Conservation (phyloP, 2,113 vertebrate species). For the Nibea albiflora region DNA sequence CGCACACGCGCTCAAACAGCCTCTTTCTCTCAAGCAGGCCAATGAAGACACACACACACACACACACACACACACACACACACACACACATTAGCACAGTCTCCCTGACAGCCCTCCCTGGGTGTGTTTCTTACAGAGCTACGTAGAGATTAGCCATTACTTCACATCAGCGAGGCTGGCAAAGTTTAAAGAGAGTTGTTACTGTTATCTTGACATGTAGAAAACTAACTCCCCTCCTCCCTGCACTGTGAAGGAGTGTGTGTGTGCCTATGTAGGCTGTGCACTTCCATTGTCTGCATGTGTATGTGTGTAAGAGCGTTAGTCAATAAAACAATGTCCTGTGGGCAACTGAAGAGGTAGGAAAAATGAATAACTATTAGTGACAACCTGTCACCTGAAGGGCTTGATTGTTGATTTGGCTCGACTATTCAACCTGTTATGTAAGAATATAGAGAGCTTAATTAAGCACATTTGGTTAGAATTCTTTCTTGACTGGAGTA, state of each 20-base stretch:
- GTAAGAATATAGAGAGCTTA: neutral
- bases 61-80: conserved; percentile 12
- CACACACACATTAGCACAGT: neutral
- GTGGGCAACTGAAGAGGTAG: neutral
- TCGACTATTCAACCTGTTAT: neutral
- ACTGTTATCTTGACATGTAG: conserved; percentile 40
- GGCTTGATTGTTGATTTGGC: neutral
- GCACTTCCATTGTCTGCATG: neutral
- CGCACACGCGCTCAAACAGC: neutral
- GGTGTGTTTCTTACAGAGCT: conserved; percentile 45
- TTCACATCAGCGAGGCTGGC: conserved; percentile 42
- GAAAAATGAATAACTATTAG: neutral
- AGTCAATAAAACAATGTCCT: neutral
- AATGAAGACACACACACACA: conserved; percentile 14
- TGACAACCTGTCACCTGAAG: neutral
- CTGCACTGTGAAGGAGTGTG: neutral
- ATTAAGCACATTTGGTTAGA: neutral
- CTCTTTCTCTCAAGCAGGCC: conserved; percentile 14
- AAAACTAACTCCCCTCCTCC: conserved; percentile 11
- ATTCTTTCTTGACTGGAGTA: neutral
- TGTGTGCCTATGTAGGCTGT: conserved; percentile 16
- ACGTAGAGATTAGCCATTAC: conserved; percentile 56
- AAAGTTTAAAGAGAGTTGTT: conserved; percentile 51
- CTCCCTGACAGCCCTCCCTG: conserved; percentile 32
- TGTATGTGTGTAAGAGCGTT: neutral